A percentile compares a stretch with the other conserved stretches of the same genome.
These are phyloP conservation scores for Henricia sp. DNA, from an alignment of 53 echinoderm and acorn worm genomes.

Conservation along the genomic window DNA sequence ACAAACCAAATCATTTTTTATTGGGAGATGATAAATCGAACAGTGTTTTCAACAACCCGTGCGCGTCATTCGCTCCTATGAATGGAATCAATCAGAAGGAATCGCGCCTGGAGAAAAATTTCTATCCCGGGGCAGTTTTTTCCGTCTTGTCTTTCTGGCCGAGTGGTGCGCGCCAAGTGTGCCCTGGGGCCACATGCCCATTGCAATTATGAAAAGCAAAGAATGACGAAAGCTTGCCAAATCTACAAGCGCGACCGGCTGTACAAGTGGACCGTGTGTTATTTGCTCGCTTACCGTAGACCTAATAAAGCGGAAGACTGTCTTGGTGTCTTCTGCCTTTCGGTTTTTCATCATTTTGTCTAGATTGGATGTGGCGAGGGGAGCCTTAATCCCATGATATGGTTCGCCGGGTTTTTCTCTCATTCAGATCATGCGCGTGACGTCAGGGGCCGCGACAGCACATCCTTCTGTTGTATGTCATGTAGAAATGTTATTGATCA, in stretches of 20 bases:
- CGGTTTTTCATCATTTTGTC: not conserved
- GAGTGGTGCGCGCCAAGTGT: not conserved
- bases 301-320: conserved; percentile 46
- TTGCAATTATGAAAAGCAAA: conserved; percentile 19
- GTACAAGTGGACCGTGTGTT: conserved; percentile 57
- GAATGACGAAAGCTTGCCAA: not conserved
- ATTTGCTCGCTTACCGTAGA: conserved; percentile 38
- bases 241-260: conserved; percentile 4
- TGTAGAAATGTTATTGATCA: not conserved
- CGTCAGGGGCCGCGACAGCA: conserved; percentile 30
- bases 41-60: too few species aligned
- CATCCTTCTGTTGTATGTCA: not conserved
- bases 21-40: too few species aligned
- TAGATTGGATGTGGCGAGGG: conserved; percentile 8
- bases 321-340: conserved; percentile 33
- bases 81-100: too few species aligned
- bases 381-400: conserved; percentile 15
- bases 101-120: too few species aligned
- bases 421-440: conserved; percentile 17
- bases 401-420: not conserved
- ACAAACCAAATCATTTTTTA: too few species aligned
- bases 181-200: conserved; percentile 25
- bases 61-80: too few species aligned
- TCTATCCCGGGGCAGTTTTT: not conserved
- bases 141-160: not conserved